Evolutionary conservation across 2,113 vertebrate species (phyloP), one percentile per base, ranked within the genome.

Genomic region (Cygnus atratus): DNA sequence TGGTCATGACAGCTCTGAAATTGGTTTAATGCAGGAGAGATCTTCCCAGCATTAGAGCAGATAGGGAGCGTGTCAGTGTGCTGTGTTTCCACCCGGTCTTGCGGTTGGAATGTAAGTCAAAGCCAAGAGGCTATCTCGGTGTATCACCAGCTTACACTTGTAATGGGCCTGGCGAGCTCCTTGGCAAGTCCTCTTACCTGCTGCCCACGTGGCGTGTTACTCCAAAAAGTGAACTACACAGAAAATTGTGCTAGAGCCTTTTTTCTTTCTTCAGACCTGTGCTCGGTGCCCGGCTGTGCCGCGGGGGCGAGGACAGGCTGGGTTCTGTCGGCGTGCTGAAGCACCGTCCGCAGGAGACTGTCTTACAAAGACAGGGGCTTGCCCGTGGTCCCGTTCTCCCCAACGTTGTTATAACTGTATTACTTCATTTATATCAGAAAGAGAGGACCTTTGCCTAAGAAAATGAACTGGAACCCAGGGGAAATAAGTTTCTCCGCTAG

Each of bases 1-100:
- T 90, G 63, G 24, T 58, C 9, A 5, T 93, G 92, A 93, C 90
- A 96, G 68, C 55, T 94, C 58, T 84, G 68, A 84, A 96, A 92
- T 46, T 91, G 82, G 66, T 92, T 91, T 95, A 84, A 78, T 74
- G 78, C 87, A 77, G 58, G 22, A 86, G 88, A 86, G 73, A 83
- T 90, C 61, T 55, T 73, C 43, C 24, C 50, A 68, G 65, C 41
- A 11, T 48, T 43, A 58, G 37, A 39, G 80, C 41, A 91, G 90
- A 88, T 46, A 71, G 65, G 7, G 28, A 77, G 46, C 15, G 37
- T 67, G 22, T 52, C 2, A 0, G 71, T n/a, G 71, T 37, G 31
- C 28, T 75, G 73, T 58, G 24, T 76, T 91, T 74, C 37, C 46
- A 74, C 63, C 0, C 0, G 62, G 39, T 28, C 35, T 29, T 5